Conservation (phyloP, 2,113 vertebrate species). For the Phasianus colchicus region DNA sequence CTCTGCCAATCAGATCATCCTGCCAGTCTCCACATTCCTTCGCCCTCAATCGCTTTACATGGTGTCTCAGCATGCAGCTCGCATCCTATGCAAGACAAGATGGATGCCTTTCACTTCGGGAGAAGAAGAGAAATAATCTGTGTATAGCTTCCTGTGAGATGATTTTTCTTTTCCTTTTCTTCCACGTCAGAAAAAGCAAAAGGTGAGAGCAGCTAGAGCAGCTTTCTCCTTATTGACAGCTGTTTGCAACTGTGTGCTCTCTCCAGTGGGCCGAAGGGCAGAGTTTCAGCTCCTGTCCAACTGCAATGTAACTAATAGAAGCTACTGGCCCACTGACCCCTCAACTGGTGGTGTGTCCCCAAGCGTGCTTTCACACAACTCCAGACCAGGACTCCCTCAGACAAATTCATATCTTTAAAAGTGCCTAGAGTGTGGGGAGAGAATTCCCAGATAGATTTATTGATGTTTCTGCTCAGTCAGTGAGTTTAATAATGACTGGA, state of each 20-base stretch:
- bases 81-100: accelerated
- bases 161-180: neutral
- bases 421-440: neutral
- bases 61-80: neutral
- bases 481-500: neutral
- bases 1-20: conserved; percentile 48
- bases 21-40: neutral
- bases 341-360: neutral
- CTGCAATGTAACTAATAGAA: neutral
- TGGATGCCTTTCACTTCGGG: neutral
- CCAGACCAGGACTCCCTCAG: neutral
- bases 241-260: neutral
- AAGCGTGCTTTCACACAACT: neutral
- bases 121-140: neutral
- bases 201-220: neutral
- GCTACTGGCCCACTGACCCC: neutral
- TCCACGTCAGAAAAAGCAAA: neutral
- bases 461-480: neutral
- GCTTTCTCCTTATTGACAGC: neutral
- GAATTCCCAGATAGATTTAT: neutral
- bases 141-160: accelerated
- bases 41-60: conserved; percentile 27
- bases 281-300: neutral
- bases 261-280: neutral
- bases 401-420: neutral